phyloP scores from a whole-genome alignment of 2,888 invertebrate species.

The Gymnosoma rotundatum region DNA sequence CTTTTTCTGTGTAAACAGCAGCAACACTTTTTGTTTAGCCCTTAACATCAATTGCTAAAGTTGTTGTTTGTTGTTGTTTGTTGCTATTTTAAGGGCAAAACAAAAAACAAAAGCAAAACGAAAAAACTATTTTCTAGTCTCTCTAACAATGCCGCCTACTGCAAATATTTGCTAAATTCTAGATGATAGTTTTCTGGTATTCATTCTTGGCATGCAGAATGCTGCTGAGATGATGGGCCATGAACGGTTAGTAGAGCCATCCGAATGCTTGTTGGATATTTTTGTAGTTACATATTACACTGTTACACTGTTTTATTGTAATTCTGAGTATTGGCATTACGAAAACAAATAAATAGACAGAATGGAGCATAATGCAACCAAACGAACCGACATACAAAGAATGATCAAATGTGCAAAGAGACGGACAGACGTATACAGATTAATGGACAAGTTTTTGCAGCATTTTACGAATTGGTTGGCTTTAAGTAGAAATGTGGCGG shows the following conservation, averaged over 20 bases:
- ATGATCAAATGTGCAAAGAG: background rate
- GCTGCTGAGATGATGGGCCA: slow-evolving; percentile 8
- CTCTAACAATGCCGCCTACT: slow-evolving; percentile 70
- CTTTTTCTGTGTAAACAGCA: slow-evolving; percentile 63
- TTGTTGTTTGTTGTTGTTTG: background rate
- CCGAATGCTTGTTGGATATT: slow-evolving; percentile 30
- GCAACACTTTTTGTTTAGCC: slow-evolving; percentile 40
- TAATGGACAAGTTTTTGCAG: slow-evolving; percentile 38
- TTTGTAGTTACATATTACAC: slow-evolving; percentile 18
- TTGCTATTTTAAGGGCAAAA: slow-evolving; percentile 16
- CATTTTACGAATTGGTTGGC: slow-evolving; percentile 45
- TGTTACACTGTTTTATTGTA: slow-evolving; percentile 47
- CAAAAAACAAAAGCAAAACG: background rate
- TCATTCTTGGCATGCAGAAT: slow-evolving; percentile 50
- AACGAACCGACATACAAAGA: background rate
- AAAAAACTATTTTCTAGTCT: slow-evolving; percentile 56
- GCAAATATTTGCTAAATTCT: slow-evolving; percentile 62
- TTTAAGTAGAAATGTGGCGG: slow-evolving; percentile 67
- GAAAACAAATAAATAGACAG: slow-evolving; percentile 39
- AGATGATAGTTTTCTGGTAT: slow-evolving; percentile 53
- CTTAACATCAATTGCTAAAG: slow-evolving; percentile 26
- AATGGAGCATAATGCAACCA: background rate
- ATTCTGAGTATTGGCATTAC: slow-evolving; percentile 25
- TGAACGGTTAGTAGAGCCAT: slow-evolving; percentile 14
- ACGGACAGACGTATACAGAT: slow-evolving; percentile 7